These are phyloP conservation scores for Mylabris sibirica DNA, from an alignment of 2,888 invertebrate genomes.

Conservation along the genomic window DNA sequence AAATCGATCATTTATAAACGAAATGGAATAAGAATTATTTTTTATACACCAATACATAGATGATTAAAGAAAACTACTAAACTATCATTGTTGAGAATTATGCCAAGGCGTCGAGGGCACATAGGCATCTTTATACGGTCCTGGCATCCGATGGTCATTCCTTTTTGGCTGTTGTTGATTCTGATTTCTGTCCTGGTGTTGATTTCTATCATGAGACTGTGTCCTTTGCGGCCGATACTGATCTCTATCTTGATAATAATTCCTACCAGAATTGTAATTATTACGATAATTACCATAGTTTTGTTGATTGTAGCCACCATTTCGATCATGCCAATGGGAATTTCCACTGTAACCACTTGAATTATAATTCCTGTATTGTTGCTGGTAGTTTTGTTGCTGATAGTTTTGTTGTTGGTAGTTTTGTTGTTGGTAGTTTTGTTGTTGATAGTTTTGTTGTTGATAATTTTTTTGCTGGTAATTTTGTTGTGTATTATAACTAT, in stretches of 20 bases:
- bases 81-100: conserved; percentile 14
- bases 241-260: conserved; percentile 11
- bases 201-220: conserved; percentile 20
- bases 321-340: neutral
- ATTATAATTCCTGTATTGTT: neutral
- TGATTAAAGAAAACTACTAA: neutral
- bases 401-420: neutral
- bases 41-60: conserved; percentile 10
- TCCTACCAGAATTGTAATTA: conserved; percentile 26
- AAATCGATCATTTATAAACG: neutral
- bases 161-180: conserved; percentile 19
- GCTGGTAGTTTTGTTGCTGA: neutral
- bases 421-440: neutral
- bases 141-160: conserved; percentile 40
- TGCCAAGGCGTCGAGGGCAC: neutral
- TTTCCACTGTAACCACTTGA: neutral
- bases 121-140: conserved; percentile 54
- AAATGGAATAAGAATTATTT: neutral
- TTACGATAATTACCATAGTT: conserved; percentile 22
- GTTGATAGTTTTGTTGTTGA: neutral
- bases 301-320: conserved; percentile 24
- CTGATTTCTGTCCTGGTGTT: conserved; percentile 24
- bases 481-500: neutral
- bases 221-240: conserved; percentile 20
- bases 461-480: neutral